Evolutionary conservation across 2,797 vertebrate species (phyloP).

Genomic region (Lacerta bilineata): DNA sequence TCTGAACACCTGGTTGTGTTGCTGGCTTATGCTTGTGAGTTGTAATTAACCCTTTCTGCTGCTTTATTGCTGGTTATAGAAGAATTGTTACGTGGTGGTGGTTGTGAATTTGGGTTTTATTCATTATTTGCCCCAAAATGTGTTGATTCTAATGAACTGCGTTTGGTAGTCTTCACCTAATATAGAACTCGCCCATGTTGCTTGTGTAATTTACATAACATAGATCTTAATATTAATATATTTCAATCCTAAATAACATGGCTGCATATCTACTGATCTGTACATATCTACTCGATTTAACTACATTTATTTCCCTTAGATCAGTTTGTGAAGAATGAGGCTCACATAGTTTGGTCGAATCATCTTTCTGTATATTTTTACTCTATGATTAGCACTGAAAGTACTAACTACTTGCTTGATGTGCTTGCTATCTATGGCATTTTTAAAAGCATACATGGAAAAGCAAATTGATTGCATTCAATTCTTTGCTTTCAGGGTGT

Average conservation of each 20-base stretch:
- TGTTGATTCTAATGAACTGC: conserved; percentile 60
- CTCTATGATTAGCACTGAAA: not conserved
- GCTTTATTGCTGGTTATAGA: too few relatives aligned
- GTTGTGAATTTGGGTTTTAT: too few relatives aligned
- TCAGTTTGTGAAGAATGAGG: not conserved
- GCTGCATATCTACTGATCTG: not conserved
- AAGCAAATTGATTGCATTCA: not conserved
- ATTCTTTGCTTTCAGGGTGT: not conserved
- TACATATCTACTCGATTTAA: not conserved
- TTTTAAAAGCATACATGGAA: not conserved
- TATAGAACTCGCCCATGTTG: not conserved
- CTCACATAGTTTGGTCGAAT: not conserved
- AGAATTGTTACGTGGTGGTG: too few relatives aligned
- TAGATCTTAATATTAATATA: not conserved
- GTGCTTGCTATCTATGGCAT: not conserved
- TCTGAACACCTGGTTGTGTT: too few relatives aligned
- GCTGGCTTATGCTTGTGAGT: too few relatives aligned
- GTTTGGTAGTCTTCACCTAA: not conserved
- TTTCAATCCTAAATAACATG: not conserved
- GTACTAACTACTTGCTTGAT: not conserved
- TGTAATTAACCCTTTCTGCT: too few relatives aligned
- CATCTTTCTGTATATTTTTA: not conserved
- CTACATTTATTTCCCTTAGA: not conserved
- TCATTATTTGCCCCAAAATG: conserved; percentile 51
- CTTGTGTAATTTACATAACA: not conserved